phyloP scores from a whole-genome alignment of 2,797 vertebrate species.

The Notolabrus celidotus region DNA sequence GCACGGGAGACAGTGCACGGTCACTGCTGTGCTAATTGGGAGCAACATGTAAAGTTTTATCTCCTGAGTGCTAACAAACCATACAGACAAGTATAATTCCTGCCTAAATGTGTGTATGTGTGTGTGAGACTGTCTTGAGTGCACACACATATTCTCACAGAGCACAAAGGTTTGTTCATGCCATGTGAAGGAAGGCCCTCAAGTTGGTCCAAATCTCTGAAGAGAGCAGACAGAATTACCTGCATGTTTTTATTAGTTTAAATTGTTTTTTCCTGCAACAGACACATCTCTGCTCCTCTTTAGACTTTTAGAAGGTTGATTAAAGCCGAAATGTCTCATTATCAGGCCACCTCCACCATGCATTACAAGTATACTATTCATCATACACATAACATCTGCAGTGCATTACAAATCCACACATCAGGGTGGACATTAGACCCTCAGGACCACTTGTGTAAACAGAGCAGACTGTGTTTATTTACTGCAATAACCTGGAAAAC shows the following conservation, averaged over 20 bases:
- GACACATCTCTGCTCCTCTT: constrained; percentile 86
- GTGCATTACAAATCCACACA: constrained; percentile 33
- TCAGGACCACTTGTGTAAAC: constrained; percentile 44
- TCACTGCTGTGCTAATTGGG: constrained; percentile 99
- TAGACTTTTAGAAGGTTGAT: constrained; percentile 83
- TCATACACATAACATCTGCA: constrained; percentile 51
- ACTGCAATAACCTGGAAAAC: constrained; percentile 49
- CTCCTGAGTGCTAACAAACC: constrained; percentile 98
- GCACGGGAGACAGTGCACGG: constrained; percentile 94
- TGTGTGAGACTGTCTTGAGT: constrained; percentile 2
- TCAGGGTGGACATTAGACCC: constrained; percentile 54
- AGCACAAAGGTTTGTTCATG: constrained; percentile 80
- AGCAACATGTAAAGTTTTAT: constrained; percentile 99
- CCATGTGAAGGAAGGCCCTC: constrained; percentile 88
- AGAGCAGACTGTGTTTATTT: constrained; percentile 56
- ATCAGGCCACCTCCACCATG: constrained; percentile 61
- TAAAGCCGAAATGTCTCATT: constrained; percentile 73
- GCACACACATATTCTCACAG: constrained; percentile 7
- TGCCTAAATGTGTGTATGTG: constrained; percentile 21
- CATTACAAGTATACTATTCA: constrained; percentile 59
- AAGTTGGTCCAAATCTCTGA: constrained; percentile 92
- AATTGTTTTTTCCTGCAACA: constrained; percentile 91
- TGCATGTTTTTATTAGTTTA: constrained; percentile 94
- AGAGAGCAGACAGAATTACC: constrained; percentile 87
- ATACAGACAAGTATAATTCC: constrained; percentile 90